Conservation (phyloP, 2,888 invertebrate genomes). For the Idaea aversata region DNA sequence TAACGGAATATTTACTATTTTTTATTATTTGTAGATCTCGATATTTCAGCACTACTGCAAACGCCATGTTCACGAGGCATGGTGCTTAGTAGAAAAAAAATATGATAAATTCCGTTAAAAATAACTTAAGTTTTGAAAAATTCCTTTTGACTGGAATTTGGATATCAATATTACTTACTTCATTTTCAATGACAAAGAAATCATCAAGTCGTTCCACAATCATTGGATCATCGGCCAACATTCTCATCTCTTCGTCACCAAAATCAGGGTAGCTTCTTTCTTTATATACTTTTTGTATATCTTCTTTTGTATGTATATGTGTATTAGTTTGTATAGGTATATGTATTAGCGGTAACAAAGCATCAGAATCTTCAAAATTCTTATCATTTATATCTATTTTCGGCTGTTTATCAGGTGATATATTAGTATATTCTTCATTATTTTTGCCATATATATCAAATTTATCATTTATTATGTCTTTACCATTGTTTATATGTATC, state of each 20-base stretch:
- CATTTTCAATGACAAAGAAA: conserved; percentile 60
- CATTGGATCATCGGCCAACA: conserved; percentile 58
- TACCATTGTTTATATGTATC: conserved; percentile 3
- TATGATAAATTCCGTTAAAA: too few relatives aligned
- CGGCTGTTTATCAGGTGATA: neutral
- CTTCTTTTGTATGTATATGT: conserved; percentile 1
- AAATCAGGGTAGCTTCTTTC: conserved; percentile 22
- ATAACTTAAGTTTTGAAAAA: neutral
- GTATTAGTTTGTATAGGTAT: conserved; percentile 13
- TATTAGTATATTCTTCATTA: conserved; percentile 20
- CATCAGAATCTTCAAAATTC: conserved; percentile 27
- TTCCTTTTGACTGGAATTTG: neutral
- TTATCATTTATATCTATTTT: conserved; percentile 36
- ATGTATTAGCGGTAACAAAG: neutral
- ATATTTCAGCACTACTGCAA: too few relatives aligned
- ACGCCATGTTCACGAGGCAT: too few relatives aligned
- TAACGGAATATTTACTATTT: too few relatives aligned
- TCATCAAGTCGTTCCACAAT: conserved; percentile 46
- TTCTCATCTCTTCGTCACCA: conserved; percentile 52
- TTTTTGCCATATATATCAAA: conserved; percentile 37
- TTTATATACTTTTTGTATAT: conserved; percentile 30
- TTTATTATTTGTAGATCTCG: too few relatives aligned
- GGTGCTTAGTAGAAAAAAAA: too few relatives aligned
- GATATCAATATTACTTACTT: conserved; percentile 46
- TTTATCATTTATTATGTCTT: conserved; percentile 22